Percentiles rank a stretch among this genome's conserved stretches.
Conservation (phyloP, 2,888 invertebrate genomes). For the Ecliptopera silaceata region DNA sequence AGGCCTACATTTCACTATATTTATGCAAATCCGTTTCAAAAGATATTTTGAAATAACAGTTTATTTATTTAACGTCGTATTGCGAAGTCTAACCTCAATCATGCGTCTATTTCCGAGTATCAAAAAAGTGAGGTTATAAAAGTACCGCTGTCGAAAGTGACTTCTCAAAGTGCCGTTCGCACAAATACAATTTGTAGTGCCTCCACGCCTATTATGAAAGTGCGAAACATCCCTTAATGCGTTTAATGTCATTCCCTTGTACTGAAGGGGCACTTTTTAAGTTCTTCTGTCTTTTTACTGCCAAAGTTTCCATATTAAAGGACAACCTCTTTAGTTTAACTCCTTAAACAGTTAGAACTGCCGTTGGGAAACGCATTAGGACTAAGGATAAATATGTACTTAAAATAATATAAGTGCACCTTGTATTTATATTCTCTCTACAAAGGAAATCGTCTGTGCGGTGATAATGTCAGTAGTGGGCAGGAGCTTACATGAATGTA, state of each 20-base stretch:
- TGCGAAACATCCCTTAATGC: slow-evolving; percentile 38
- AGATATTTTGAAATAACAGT: too few relatives aligned
- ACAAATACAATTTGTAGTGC: slow-evolving; percentile 16
- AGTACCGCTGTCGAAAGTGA: neutral
- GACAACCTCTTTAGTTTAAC: slow-evolving; percentile 55
- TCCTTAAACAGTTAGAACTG: slow-evolving; percentile 39
- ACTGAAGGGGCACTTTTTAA: slow-evolving; percentile 56
- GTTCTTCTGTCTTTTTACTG: slow-evolving; percentile 54
- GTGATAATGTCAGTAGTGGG: too few relatives aligned
- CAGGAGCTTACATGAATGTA: too few relatives aligned
- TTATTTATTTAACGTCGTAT: too few relatives aligned
- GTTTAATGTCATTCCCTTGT: slow-evolving; percentile 52
- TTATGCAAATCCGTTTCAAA: too few relatives aligned
- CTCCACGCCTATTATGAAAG: slow-evolving; percentile 30
- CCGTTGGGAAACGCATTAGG: neutral
- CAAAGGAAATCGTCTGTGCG: too few relatives aligned
- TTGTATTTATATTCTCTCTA: too few relatives aligned
- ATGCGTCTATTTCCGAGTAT: too few relatives aligned
- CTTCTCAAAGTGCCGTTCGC: neutral
- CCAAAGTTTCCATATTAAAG: slow-evolving; percentile 65
- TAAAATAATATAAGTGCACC: too few relatives aligned
- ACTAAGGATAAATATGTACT: neutral
- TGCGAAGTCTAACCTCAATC: too few relatives aligned
- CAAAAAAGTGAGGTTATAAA: too few relatives aligned
- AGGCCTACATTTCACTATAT: too few relatives aligned